These are phyloP conservation scores for Paracanthobrama guichenoti DNA, from an alignment of 2,113 vertebrate species.

Conservation along the genomic window DNA sequence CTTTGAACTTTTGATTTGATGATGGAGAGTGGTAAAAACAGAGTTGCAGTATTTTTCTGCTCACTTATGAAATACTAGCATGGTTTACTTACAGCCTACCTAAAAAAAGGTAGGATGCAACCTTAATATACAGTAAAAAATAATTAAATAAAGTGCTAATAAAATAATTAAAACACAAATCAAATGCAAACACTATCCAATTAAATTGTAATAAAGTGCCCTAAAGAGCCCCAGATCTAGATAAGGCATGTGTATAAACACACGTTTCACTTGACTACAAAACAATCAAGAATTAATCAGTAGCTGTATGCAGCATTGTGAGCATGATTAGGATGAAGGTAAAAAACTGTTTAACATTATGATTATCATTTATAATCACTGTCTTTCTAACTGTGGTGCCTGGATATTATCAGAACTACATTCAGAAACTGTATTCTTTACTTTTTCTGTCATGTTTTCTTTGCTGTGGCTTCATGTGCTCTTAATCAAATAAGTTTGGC, in stretches of 20 bases:
- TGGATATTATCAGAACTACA: slow-evolving; percentile 48
- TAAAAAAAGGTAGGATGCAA: background rate
- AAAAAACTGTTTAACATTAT: background rate
- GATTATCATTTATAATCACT: slow-evolving; percentile 7
- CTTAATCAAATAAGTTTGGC: slow-evolving; percentile 54
- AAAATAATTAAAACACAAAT: background rate
- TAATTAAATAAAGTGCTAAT: background rate
- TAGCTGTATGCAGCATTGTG: background rate
- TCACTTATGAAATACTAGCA: no score
- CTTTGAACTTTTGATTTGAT: no score
- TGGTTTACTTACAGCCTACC: no score
- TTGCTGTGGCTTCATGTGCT: slow-evolving; percentile 59
- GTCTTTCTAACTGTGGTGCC: slow-evolving; percentile 24
- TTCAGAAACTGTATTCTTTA: slow-evolving; percentile 44
- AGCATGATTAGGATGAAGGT: slow-evolving; percentile 5
- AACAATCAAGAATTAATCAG: background rate
- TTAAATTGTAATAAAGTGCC: background rate
- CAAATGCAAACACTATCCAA: background rate
- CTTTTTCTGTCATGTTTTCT: slow-evolving; percentile 55
- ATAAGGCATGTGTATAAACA: slow-evolving; percentile 27
- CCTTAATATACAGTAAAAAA: background rate
- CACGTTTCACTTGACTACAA: background rate
- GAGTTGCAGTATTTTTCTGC: no score
- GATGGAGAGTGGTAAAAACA: no score
- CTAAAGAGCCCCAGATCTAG: background rate